Base-by-base conservation (phyloP, 2,797 vertebrate genomes). In the Lagorchestes hirsutus region DNA sequence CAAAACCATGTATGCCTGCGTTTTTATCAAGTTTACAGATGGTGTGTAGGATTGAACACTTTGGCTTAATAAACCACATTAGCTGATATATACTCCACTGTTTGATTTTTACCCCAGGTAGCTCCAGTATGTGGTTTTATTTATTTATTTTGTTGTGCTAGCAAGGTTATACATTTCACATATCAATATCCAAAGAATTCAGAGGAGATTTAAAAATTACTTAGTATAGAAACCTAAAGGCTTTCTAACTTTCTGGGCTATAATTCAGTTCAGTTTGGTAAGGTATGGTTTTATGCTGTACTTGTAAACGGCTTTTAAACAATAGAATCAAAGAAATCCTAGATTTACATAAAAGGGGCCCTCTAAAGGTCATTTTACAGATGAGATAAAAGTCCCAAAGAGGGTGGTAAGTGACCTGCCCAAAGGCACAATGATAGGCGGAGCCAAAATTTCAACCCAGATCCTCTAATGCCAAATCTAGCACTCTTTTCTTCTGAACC, bases 11-110 rank as follows among this genome's bases (percentile, higher is more conserved):
- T 91, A 96, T 82, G 29, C 90, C 22, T 97, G 92, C 0, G 5
- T 94, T 95, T 95, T 90, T 90, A 92, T 28, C 52, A n/a, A 82
- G 31, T 91, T 97, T 91, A 91, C 94, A 93, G 0, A 0, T 52
- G 52, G 31, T 34, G 62, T 67, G 58, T 67, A 54, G 29, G 27
- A 96, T 91, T 14, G 92, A 95, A 93, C 0, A 14, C 55, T 92
- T 93, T 74, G 14, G 50, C 90, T 93, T 82, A 67, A 46, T 93
- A 90, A 50, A 91, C 54, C 29, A 40, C 54, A 62, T 62, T 92
- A 31, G 9, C 58, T 54, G 46, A 1, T 54, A 54, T 74, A 24
- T n/a, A 93, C 22, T 93, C 0, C 29, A 74, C 59, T 54, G 57
- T 24, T n/a, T 82, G n/a, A 82, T 82, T 82, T 82, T 82, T 82